A percentile compares a stretch with the other conserved stretches of the same genome.
phyloP scores from a whole-genome alignment of 2,113 vertebrate species.

The Nibea coibor region DNA sequence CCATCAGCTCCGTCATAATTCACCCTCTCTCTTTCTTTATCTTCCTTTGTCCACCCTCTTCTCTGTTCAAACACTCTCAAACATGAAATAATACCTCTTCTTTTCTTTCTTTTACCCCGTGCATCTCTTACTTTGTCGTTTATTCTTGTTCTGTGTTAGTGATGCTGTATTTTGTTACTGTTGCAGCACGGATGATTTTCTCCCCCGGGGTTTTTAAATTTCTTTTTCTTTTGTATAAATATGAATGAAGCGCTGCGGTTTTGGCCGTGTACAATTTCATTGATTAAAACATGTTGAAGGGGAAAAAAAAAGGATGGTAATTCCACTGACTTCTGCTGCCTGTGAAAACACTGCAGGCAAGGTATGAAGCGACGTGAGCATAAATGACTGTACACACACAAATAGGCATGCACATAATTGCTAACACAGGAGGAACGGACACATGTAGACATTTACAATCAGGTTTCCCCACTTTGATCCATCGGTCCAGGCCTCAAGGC shows the following conservation, averaged over 20 bases:
- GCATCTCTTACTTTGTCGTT: not conserved
- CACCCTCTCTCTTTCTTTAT: not conserved
- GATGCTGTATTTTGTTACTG: constrained; percentile 44
- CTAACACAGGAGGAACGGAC: constrained; percentile 58
- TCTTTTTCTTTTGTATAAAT: constrained; percentile 65
- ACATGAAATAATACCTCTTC: not conserved
- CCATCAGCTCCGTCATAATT: not conserved
- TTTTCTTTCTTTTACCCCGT: not conserved
- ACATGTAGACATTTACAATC: constrained; percentile 76
- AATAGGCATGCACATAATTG: constrained; percentile 57
- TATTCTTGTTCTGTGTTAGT: constrained; percentile 20
- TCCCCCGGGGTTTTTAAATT: constrained; percentile 36
- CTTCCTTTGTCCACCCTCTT: not conserved
- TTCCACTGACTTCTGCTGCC: constrained; percentile 52
- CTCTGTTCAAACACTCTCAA: not conserved
- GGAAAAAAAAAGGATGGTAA: constrained; percentile 25
- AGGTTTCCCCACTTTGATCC: constrained; percentile 67
- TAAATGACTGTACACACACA: constrained; percentile 48
- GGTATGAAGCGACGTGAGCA: constrained; percentile 27
- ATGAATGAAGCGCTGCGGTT: constrained; percentile 68
- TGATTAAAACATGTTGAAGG: constrained; percentile 63
- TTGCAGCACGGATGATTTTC: constrained; percentile 24
- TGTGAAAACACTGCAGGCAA: constrained; percentile 75
- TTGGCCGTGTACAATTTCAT: constrained; percentile 62
- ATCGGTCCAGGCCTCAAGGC: constrained; percentile 48